phyloP scores from a whole-genome alignment of 92 coral and sea anemone genomes.

The Phenganax marumi region DNA sequence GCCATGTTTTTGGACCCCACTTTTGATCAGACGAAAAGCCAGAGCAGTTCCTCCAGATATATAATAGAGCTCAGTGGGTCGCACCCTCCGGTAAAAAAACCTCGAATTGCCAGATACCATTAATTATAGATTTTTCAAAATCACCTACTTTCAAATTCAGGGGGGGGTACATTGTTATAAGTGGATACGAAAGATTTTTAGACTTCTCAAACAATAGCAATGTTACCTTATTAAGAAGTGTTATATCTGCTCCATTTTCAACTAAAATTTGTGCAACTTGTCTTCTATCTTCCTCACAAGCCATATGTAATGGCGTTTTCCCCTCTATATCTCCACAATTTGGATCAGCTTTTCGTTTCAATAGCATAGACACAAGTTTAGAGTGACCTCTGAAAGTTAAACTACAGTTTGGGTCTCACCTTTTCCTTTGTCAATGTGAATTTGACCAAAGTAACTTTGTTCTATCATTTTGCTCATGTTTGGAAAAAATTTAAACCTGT shows the following conservation, averaged over 20 bases:
- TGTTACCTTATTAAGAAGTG: slow-evolving; percentile 76
- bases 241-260: slow-evolving; percentile 76
- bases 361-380: slow-evolving; percentile 72
- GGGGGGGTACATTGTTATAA: too few relatives aligned
- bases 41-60: too few relatives aligned
- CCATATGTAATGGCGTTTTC: slow-evolving; percentile 91
- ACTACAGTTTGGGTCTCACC: background rate
- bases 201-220: background rate
- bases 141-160: too few relatives aligned
- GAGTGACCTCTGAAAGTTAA: slow-evolving; percentile 68
- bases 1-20: too few relatives aligned
- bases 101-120: too few relatives aligned
- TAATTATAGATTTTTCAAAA: too few relatives aligned
- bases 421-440: too few relatives aligned
- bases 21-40: too few relatives aligned
- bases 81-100: too few relatives aligned
- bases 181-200: too few relatives aligned
- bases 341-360: slow-evolving; percentile 61
- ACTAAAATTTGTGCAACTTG: slow-evolving; percentile 81
- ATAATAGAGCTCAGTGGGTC: too few relatives aligned
- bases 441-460: background rate
- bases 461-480: background rate
- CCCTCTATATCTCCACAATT: slow-evolving; percentile 87
- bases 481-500: background rate
- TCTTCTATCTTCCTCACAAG: slow-evolving; percentile 90